phyloP scores from a whole-genome alignment of 2,113 vertebrate genomes.

The Phrynocephalus versicolor region DNA sequence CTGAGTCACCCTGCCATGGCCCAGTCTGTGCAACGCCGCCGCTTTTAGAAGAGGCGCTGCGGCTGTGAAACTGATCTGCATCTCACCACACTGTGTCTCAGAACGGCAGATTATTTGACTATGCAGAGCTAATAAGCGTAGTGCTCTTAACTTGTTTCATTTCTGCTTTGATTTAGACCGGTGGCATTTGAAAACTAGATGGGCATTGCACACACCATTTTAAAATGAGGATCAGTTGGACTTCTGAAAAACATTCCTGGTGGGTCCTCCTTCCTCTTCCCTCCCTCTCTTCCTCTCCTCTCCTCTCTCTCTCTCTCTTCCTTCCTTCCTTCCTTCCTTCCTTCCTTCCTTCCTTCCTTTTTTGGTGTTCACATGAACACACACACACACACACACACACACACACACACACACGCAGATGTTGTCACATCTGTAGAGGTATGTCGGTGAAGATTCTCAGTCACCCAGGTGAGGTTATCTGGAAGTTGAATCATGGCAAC shows the following conservation, averaged over 20 bases:
- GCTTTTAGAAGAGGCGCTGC: constrained; percentile 56
- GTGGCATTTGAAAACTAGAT: not conserved
- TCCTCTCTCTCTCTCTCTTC: not conserved
- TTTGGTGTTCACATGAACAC: too few relatives aligned
- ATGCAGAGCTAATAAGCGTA: constrained; percentile 56
- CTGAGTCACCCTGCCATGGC: constrained; percentile 12
- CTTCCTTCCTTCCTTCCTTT: not conserved
- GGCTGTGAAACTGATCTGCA: constrained; percentile 47
- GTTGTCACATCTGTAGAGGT: too few relatives aligned
- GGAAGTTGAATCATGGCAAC: too few relatives aligned
- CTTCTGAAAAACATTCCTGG: not conserved
- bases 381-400: too few relatives aligned
- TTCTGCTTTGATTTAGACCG: constrained; percentile 17
- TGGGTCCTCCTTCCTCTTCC: too few relatives aligned
- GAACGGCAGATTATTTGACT: constrained; percentile 50
- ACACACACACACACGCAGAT: too few relatives aligned
- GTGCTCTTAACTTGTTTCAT: constrained; percentile 63
- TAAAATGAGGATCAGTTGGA: not conserved
- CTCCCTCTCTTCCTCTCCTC: not conserved
- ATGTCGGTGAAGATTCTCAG: too few relatives aligned
- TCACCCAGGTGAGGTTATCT: too few relatives aligned
- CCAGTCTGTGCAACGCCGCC: constrained; percentile 48
- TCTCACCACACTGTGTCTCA: constrained; percentile 37
- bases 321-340: not conserved
- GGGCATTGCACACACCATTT: not conserved